Conservation (phyloP, 1,140 invertebrate genomes). For the Leptoteleia sp. region DNA sequence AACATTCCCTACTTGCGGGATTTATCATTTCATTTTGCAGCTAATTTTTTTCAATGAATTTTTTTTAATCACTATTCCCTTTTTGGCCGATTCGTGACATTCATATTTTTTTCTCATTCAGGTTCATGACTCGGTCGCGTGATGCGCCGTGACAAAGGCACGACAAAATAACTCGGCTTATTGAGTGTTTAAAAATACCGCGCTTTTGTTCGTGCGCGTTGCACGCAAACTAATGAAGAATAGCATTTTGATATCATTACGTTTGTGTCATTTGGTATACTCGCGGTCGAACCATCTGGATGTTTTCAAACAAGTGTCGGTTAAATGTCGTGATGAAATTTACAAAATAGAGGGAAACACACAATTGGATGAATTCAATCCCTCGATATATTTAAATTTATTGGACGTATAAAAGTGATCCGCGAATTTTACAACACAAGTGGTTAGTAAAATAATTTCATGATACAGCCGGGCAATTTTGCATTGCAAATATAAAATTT, state of each 20-base stretch:
- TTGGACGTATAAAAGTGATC: background rate
- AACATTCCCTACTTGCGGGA: conserved; percentile 55
- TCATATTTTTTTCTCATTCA: conserved; percentile 17
- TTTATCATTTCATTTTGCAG: conserved; percentile 50
- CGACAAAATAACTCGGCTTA: conserved; percentile 12
- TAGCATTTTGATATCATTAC: conserved; percentile 38
- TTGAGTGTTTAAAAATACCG: conserved; percentile 36
- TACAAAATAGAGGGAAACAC: background rate
- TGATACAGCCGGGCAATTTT: no score
- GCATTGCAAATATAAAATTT: no score
- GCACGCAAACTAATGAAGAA: conserved; percentile 28
- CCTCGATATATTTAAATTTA: conserved; percentile 5
- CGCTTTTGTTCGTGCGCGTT: conserved; percentile 22
- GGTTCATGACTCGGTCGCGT: conserved; percentile 29
- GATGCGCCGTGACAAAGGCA: conserved; percentile 20
- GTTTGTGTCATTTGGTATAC: conserved; percentile 18
- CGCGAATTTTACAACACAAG: background rate
- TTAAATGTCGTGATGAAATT: background rate
- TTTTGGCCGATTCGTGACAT: conserved; percentile 6
- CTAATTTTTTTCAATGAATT: conserved; percentile 5
- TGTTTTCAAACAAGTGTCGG: background rate
- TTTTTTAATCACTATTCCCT: conserved; percentile 22
- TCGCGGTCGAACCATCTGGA: background rate
- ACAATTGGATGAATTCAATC: background rate
- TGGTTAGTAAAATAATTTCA: background rate